These are phyloP conservation scores for Petrocephalus zakoni DNA, from an alignment of 2,113 vertebrate species.

Conservation along the genomic window DNA sequence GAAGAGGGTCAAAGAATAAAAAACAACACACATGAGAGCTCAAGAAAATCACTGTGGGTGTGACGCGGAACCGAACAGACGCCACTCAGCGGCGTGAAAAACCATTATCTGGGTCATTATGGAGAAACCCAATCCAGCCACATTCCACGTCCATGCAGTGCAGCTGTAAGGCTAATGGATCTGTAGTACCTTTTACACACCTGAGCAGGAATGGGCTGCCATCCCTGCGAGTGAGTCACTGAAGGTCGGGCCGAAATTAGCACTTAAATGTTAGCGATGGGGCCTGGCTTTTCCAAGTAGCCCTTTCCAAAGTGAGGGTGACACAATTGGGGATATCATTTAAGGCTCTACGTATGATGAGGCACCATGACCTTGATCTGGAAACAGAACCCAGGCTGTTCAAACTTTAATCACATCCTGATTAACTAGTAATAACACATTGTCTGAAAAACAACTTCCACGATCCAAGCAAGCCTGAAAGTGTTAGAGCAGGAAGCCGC, in stretches of 20 bases:
- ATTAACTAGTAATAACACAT: background rate
- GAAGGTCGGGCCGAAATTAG: background rate
- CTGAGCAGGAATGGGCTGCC: background rate
- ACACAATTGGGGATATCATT: background rate
- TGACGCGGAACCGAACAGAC: background rate
- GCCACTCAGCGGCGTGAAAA: background rate
- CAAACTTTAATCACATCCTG: background rate
- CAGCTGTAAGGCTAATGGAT: background rate
- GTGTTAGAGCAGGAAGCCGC: background rate
- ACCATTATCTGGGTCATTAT: background rate
- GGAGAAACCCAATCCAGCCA: background rate
- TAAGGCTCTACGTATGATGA: background rate
- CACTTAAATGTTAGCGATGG: background rate
- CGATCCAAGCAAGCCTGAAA: background rate
- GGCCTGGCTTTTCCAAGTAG: background rate
- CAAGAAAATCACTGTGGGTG: background rate
- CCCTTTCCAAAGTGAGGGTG: background rate
- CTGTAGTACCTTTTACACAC: background rate
- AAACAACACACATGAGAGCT: background rate
- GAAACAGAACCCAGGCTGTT: background rate
- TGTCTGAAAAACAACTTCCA: background rate
- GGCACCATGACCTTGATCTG: background rate
- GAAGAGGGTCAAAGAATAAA: constrained; percentile 17
- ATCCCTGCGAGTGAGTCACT: background rate
- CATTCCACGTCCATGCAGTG: background rate